Evolutionary conservation across 53 echinoderm and acorn worm genomes (phyloP).

Genomic region (Crossaster papposus): DNA sequence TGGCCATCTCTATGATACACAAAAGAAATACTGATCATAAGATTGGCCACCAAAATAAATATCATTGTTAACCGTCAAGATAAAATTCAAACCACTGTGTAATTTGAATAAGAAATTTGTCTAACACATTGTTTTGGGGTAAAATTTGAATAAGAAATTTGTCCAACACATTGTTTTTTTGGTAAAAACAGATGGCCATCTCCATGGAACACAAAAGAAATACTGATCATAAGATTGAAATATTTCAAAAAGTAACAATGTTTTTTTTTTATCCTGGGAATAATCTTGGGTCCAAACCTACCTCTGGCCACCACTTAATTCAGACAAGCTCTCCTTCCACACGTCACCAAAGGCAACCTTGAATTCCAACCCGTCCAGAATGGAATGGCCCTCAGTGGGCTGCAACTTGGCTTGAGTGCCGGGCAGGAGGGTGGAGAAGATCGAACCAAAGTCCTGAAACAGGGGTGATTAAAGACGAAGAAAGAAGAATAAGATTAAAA

Average conservation of each 20-base stretch:
- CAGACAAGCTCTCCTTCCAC: slow-evolving; percentile 95
- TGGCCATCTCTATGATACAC: not conserved
- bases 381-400: slow-evolving; percentile 83
- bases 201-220: not conserved
- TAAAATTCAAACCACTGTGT: too few relatives aligned
- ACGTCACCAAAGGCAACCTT: slow-evolving; percentile 98
- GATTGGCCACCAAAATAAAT: not conserved
- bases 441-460: slow-evolving; percentile 95
- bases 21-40: not conserved
- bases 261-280: not conserved
- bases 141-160: too few relatives aligned
- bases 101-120: too few relatives aligned
- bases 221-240: not conserved
- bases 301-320: slow-evolving; percentile 99
- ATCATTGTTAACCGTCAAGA: too few relatives aligned
- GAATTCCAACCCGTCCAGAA: slow-evolving; percentile 94
- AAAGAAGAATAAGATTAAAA: too few relatives aligned
- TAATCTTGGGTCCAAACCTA: slow-evolving; percentile 26
- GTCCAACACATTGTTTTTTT: too few relatives aligned
- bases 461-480: not conserved
- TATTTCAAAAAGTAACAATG: not conserved
- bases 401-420: slow-evolving; percentile 94
- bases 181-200: not conserved
- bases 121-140: too few relatives aligned
- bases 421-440: slow-evolving; percentile 96